Evolutionary conservation across 2,888 invertebrate genomes (phyloP).

Genomic region (Dicycla oo): DNA sequence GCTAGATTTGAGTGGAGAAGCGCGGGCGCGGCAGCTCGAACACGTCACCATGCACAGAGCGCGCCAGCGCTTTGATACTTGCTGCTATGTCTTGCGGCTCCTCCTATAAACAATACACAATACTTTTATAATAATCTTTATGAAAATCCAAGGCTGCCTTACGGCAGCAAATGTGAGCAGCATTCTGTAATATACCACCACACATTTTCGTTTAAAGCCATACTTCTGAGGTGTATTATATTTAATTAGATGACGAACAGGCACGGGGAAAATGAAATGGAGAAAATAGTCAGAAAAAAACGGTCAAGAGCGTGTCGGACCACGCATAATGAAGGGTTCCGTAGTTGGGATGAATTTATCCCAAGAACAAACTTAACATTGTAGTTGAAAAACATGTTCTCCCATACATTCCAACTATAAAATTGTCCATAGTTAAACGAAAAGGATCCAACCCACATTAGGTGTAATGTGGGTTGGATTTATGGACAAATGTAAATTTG

Average conservation of each 20-base stretch:
- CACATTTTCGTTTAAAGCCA: not conserved
- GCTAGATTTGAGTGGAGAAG: slow-evolving; percentile 95
- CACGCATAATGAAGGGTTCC: too few species aligned
- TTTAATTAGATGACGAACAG: not conserved
- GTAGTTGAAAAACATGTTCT: too few species aligned
- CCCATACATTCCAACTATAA: too few species aligned
- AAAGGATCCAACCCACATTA: too few species aligned
- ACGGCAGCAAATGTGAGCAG: not conserved
- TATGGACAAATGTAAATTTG: too few species aligned
- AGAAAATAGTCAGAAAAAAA: not conserved
- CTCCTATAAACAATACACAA: slow-evolving; percentile 79
- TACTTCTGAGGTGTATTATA: not conserved
- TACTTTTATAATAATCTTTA: not conserved
- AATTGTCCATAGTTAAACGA: too few species aligned
- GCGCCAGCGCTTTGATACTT: slow-evolving; percentile 97
- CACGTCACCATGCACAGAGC: slow-evolving; percentile 97
- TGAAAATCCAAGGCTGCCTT: not conserved
- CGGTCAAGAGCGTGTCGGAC: too few species aligned
- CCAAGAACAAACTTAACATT: too few species aligned
- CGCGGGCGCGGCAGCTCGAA: slow-evolving; percentile 97
- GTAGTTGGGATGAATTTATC: too few species aligned
- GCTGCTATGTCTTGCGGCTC: slow-evolving; percentile 96
- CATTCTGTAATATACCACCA: not conserved
- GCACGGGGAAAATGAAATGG: not conserved
- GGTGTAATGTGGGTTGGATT: too few species aligned